These are phyloP conservation scores for Rissa tridactyla DNA, from an alignment of 2,113 vertebrate species.

Conservation along the genomic window DNA sequence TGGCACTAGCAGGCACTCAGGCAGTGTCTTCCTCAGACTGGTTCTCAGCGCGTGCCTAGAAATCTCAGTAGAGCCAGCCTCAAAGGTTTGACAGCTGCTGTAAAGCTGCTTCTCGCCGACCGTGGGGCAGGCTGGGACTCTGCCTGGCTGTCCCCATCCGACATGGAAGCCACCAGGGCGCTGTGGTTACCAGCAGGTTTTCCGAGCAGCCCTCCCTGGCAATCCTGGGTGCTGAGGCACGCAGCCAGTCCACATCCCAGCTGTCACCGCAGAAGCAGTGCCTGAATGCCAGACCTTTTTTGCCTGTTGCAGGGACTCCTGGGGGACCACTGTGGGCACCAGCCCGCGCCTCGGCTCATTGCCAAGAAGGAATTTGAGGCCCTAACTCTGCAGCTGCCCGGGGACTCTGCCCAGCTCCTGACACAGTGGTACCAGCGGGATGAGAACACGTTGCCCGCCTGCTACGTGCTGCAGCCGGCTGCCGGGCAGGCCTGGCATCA, in stretches of 20 bases:
- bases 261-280: background rate
- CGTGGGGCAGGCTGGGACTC: background rate
- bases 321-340: slow-evolving; percentile 78
- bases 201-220: background rate
- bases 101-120: background rate
- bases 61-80: background rate
- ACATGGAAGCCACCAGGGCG: background rate
- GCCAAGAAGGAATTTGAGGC: slow-evolving; percentile 76
- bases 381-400: slow-evolving; percentile 67
- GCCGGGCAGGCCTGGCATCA: slow-evolving; percentile 29
- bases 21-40: background rate
- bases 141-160: background rate
- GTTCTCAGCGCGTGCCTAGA: background rate
- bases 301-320: slow-evolving; percentile 75
- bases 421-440: slow-evolving; percentile 75
- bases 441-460: slow-evolving; percentile 73
- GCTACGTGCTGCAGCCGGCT: slow-evolving; percentile 76
- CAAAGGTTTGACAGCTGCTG: background rate
- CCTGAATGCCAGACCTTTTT: background rate
- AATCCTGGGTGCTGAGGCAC: background rate
- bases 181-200: background rate
- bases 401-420: slow-evolving; percentile 70
- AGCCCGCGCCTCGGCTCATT: slow-evolving; percentile 68
- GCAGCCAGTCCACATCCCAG: background rate
- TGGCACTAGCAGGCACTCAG: background rate